These are phyloP conservation scores for Triplophysa yarkandensis DNA, from an alignment of 2,797 vertebrate species.

Conservation along the genomic window DNA sequence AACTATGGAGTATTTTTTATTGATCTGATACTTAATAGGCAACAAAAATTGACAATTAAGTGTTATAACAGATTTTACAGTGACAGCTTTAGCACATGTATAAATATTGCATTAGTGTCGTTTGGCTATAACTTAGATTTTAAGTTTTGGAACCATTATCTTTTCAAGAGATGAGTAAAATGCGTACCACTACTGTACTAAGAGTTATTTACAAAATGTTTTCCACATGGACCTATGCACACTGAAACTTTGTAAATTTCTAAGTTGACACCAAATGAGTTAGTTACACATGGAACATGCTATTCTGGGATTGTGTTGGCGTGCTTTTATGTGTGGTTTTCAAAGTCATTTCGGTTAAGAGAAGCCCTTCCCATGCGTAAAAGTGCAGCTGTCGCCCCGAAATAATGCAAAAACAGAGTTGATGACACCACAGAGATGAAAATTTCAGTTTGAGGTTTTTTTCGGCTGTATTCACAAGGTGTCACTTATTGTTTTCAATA, in stretches of 20 bases:
- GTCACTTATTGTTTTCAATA: background rate
- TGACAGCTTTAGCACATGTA: constrained; percentile 10
- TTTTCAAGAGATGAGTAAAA: background rate
- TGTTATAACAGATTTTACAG: constrained; percentile 4
- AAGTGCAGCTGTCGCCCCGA: background rate
- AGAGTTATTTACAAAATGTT: constrained; percentile 28
- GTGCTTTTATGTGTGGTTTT: background rate
- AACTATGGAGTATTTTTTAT: background rate
- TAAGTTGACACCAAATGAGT: constrained; percentile 8
- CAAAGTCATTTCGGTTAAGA: constrained; percentile 13
- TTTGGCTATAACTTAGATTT: background rate
- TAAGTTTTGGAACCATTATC: background rate
- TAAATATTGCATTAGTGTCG: constrained; percentile 28
- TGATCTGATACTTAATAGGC: constrained; percentile 18
- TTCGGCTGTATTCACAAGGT: background rate
- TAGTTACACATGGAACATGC: constrained; percentile 18
- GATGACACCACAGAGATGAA: background rate
- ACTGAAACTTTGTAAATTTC: background rate
- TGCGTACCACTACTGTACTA: background rate
- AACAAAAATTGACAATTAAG: background rate
- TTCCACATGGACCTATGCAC: constrained; percentile 3
- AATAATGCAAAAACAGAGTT: constrained; percentile 17
- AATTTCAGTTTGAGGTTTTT: background rate
- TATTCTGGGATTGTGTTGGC: background rate
- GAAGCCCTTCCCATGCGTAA: constrained; percentile 1